Conservation (phyloP, 2,797 vertebrate genomes). For the Catharus ustulatus region DNA sequence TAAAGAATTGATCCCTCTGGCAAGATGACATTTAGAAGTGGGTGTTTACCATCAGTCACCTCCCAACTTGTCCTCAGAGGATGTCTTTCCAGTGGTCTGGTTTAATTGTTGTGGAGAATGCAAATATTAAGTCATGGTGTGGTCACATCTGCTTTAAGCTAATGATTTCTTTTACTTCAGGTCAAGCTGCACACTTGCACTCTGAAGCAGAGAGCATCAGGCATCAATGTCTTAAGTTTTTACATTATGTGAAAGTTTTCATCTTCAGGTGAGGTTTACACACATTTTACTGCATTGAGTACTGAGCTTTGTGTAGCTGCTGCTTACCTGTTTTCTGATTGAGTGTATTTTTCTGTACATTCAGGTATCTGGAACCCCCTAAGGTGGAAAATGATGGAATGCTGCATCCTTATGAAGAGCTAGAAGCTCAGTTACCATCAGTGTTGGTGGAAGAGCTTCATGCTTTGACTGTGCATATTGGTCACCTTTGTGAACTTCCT, state of each 20-base stretch:
- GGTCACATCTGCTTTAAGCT: neutral
- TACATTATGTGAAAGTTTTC: conserved; percentile 94
- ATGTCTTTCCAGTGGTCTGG: neutral
- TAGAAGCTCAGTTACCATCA: conserved; percentile 87
- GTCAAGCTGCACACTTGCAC: conserved; percentile 86
- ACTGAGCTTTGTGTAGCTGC: neutral
- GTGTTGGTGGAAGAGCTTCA: conserved; percentile 88
- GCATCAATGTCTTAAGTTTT: conserved; percentile 87
- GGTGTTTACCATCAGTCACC: neutral
- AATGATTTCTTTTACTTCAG: conserved; percentile 75
- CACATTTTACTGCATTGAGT: neutral
- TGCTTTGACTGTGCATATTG: conserved; percentile 84
- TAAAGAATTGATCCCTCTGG: neutral
- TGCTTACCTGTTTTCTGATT: neutral
- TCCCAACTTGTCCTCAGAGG: neutral
- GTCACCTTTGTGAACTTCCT: conserved; percentile 86
- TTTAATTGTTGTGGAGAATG: neutral
- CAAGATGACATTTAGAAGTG: neutral
- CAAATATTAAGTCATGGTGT: neutral
- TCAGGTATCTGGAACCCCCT: conserved; percentile 78
- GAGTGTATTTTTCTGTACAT: neutral
- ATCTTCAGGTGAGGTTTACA: conserved; percentile 86
- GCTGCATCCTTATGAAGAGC: conserved; percentile 82
- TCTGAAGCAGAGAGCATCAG: conserved; percentile 88
- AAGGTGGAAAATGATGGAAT: conserved; percentile 49